Conservation (phyloP, 35 echinoderm and acorn worm species). For the Acanthaster planci region DNA sequence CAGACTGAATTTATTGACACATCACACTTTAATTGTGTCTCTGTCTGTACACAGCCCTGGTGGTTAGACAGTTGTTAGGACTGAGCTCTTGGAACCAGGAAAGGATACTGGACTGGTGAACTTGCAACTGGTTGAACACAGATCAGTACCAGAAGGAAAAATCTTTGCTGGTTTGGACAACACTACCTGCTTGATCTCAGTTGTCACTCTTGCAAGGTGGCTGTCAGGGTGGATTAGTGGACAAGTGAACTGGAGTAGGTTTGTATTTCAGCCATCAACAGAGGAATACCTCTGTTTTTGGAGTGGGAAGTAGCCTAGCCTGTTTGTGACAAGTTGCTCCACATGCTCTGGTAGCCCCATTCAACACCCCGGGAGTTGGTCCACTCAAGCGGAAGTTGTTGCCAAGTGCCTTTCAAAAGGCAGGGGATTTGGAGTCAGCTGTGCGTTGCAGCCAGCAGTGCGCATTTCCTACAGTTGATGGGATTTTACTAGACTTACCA, state of each 20-base stretch:
- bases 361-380: background rate
- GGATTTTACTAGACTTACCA: background rate
- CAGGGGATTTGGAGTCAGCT: background rate
- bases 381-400: background rate
- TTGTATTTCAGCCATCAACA: background rate
- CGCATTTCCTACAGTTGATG: background rate
- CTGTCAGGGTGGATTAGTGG: background rate
- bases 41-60: background rate
- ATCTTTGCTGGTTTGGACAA: background rate
- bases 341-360: background rate
- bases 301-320: background rate
- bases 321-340: constrained; percentile 1
- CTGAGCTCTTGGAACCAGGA: background rate
- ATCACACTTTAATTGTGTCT: background rate
- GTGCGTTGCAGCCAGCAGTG: background rate
- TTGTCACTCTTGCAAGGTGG: background rate
- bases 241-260: background rate
- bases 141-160: background rate
- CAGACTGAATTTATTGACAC: constrained; percentile 3
- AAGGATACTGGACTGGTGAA: constrained; percentile 8
- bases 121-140: background rate
- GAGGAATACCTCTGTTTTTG: background rate
- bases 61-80: constrained; percentile 8
- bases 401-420: background rate
- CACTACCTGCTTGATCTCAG: no score